These are phyloP conservation scores for Spisula subtruncata DNA, from an alignment of 2,888 invertebrate species.

Conservation along the genomic window DNA sequence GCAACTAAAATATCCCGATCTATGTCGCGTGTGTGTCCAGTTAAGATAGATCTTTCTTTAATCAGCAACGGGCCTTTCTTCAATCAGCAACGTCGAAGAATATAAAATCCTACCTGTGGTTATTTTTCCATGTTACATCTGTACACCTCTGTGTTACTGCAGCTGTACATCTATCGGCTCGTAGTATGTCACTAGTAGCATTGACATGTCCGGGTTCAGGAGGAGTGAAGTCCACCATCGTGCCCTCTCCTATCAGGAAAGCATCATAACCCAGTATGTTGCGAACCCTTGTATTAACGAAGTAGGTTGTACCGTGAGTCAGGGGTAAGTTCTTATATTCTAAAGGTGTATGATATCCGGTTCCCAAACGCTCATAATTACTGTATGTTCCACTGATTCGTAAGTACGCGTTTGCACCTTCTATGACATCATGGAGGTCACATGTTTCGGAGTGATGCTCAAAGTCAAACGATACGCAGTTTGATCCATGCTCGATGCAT, in stretches of 20 bases:
- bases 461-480: conserved; percentile 79
- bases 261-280: conserved; percentile 76
- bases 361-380: conserved; percentile 76
- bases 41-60: too few relatives aligned
- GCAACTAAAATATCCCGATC: too few relatives aligned
- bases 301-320: conserved; percentile 74
- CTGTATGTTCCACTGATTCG: conserved; percentile 73
- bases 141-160: conserved; percentile 73
- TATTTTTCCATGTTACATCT: conserved; percentile 70
- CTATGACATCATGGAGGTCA: conserved; percentile 74
- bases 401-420: conserved; percentile 73
- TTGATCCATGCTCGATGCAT: conserved; percentile 69
- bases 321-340: conserved; percentile 67
- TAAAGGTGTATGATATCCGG: conserved; percentile 72
- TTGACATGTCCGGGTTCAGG: conserved; percentile 77
- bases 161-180: conserved; percentile 74
- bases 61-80: too few relatives aligned
- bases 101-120: conserved; percentile 81
- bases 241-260: conserved; percentile 73
- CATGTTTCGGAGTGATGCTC: conserved; percentile 76
- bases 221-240: conserved; percentile 77
- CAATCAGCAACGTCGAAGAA: too few relatives aligned
- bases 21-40: too few relatives aligned
- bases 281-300: conserved; percentile 72
- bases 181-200: conserved; percentile 54